These are phyloP conservation scores for Gymnorhina tibicen DNA, from an alignment of 2,113 vertebrate species.

Conservation along the genomic window DNA sequence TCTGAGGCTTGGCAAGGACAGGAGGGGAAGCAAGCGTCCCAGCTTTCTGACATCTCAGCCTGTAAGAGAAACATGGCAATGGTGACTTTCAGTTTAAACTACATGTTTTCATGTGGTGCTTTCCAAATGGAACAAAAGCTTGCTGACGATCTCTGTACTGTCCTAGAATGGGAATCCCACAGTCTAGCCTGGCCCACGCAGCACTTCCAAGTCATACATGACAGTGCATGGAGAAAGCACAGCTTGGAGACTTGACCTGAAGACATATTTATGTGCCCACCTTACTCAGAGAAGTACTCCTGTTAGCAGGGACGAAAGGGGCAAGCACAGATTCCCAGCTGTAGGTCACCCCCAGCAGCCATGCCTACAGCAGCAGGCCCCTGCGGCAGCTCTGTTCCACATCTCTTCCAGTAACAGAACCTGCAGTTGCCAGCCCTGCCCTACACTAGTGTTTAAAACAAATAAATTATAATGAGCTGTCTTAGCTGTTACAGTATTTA, in stretches of 20 bases:
- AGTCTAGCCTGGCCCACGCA: not conserved
- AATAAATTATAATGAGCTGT: slow-evolving; percentile 49
- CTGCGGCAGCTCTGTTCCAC: not conserved
- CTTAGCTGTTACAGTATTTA: slow-evolving; percentile 58
- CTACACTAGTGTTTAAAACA: not conserved
- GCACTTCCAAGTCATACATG: not conserved
- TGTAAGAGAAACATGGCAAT: not conserved
- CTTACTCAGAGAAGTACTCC: not conserved
- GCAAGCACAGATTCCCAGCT: not conserved
- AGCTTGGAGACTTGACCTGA: not conserved
- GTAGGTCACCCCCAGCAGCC: not conserved
- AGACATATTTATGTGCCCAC: not conserved
- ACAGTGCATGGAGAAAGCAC: not conserved
- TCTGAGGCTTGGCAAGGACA: slow-evolving; percentile 17
- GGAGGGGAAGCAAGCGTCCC: not conserved
- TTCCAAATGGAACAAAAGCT: not conserved
- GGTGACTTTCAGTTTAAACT: not conserved
- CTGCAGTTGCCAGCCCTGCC: not conserved
- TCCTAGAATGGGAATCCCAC: not conserved
- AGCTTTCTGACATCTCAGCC: not conserved
- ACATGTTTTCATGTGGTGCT: rapidly evolving
- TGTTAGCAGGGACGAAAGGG: not conserved
- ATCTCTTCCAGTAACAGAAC: not conserved
- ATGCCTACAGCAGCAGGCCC: not conserved
- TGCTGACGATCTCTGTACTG: not conserved